Evolutionary conservation across 37 sponge, comb jelly and placozoan genomes (phyloP), one percentile per base, ranked within the genome.

Genomic region (Beroe ovata): DNA sequence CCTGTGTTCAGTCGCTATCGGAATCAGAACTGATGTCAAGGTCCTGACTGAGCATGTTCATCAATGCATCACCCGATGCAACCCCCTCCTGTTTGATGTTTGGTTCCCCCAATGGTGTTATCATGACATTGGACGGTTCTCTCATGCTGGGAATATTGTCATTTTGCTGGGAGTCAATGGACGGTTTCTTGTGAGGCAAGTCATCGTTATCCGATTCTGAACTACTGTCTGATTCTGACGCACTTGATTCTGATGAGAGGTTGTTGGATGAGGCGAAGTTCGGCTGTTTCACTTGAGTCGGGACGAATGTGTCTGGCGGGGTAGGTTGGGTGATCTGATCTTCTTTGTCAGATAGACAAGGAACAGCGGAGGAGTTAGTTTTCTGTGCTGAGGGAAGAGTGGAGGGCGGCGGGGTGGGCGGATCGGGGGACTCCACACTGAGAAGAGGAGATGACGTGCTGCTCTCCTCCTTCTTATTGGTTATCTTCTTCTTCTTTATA

Each of bases 71-170:
- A 41, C 84, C 54, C 1, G 54, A 39, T 11, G 42, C 20, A 20
- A 20, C 84, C 22, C 54, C 84, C 41, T 42, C 84, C 84, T 42
- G 36, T 35, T 41, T 77, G 22, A 66, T 30, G 36, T 77, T 23
- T 1, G 84, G 84, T 54, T 77, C 28, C 1, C 84, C 84, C 2
- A 77, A 54, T n/a, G 84, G 84, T 25, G 84, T 77, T 37, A 77
- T 77, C 41, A 77, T 1, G 1, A 33, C 30, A 19, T 37, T 37
- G 8, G 69, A 26, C 11, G 54, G 54, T 11, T 30, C 36, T 14
- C 69, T 37, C 3, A 66, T 11, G 16, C 34, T 30, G 33, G 34
- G 69, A 34, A 11, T 25, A 19, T 25, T 1, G 26, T 42, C 84
- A 6, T 11, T 20, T 25, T 77, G 20, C 14, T 42, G 54, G 54